Evolutionary conservation across 2,113 vertebrate genomes (phyloP), one percentile per base, ranked within the genome.

Genomic region (Lontra canadensis): DNA sequence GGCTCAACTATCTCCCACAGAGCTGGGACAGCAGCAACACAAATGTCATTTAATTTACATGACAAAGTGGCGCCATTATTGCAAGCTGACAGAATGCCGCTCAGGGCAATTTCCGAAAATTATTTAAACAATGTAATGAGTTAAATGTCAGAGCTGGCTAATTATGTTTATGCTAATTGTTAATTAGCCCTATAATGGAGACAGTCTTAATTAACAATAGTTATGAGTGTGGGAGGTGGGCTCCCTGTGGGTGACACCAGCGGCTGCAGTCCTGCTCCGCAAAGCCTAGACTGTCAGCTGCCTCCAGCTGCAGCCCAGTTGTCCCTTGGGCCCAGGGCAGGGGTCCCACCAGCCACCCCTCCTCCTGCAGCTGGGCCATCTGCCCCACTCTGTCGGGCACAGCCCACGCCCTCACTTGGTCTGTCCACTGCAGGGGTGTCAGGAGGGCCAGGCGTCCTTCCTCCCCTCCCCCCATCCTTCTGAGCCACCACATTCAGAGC

Each of bases 111-210:
- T 99, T 99, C 99, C 98, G 99, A 99, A 99, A 99, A 99, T 99
- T 99, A 99, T 99, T 99, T 99, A 98, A 99, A 99, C 99, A 99
- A 99, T 99, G 98, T 99, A 99, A 98, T 98, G 99, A 99, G 99
- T 99, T 99, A 99, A 99, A 99, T 99, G 99, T 99, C 99, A 99
- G 98, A 98, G 95, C 99, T 98, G 97, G 98, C 99, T 99, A 99
- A 99, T 99, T 99, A 99, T 99, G 99, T 99, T 99, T 99, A 99
- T 99, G 99, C 99, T 99, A 99, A 99, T 99, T 99, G 99, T 99
- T 99, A 99, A 99, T 99, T 99, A 99, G 99, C 97, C 98, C 98
- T 97, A 99, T 99, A 99, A 99, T 99, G 99, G 99, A 98, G 99
- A 99, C 99, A 98, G 98, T 99, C 99, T 99, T 99, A 99, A 99